Conservation (phyloP, 2,888 invertebrate genomes). For the Euphydryas editha region DNA sequence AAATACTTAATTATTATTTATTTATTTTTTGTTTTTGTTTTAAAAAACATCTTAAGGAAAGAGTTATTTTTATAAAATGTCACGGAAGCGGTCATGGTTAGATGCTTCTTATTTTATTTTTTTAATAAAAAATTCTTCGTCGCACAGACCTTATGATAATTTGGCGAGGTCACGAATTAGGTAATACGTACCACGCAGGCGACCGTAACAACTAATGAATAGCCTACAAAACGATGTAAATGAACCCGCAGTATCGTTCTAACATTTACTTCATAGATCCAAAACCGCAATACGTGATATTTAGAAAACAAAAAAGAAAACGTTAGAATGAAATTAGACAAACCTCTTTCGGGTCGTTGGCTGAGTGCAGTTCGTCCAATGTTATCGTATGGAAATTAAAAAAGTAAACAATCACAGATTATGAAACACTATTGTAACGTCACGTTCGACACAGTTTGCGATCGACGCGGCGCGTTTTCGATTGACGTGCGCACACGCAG, state of each 20-base stretch:
- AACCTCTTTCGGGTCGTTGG: constrained; percentile 70
- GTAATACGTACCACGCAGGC: constrained; percentile 63
- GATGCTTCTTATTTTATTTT: constrained; percentile 28
- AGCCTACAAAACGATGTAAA: constrained; percentile 72
- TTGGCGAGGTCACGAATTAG: constrained; percentile 64
- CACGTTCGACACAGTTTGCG: constrained; percentile 71
- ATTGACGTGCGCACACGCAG: constrained; percentile 70
- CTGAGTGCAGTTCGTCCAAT: constrained; percentile 54
- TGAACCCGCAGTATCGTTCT: constrained; percentile 49
- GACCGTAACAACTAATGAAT: constrained; percentile 72
- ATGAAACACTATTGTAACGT: constrained; percentile 75
- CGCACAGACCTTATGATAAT: constrained; percentile 42
- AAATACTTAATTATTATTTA: neutral
- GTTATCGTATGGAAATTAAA: constrained; percentile 52
- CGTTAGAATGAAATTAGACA: constrained; percentile 50
- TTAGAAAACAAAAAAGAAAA: constrained; percentile 19
- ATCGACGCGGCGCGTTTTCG: constrained; percentile 50
- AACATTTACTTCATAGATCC: constrained; percentile 21
- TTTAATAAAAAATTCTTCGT: constrained; percentile 36
- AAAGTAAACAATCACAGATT: constrained; percentile 71
- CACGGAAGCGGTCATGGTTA: constrained; percentile 36
- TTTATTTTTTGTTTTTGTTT: neutral
- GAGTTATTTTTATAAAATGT: constrained; percentile 12
- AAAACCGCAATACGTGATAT: constrained; percentile 13
- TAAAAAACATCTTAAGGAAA: neutral